Evolutionary conservation across 2,797 vertebrate species (phyloP), one percentile per base, ranked within the genome.

Genomic region (Brotula barbata): DNA sequence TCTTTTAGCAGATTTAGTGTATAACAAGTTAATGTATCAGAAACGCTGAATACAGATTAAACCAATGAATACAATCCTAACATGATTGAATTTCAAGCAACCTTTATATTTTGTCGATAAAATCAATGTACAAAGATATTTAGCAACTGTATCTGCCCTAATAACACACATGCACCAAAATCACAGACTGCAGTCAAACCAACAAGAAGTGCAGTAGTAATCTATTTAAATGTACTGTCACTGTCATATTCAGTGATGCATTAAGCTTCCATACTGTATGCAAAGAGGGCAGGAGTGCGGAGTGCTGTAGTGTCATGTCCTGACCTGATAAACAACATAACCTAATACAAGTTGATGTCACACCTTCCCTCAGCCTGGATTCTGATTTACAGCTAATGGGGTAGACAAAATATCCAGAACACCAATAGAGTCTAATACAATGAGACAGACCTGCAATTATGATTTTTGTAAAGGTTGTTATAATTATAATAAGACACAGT

Each of bases 151-250:
- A 45, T 64, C 47, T 52, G 39, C 40, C 34, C 71, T 58, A 60
- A 52, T 41, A 62, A 75, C 77, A 74, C 77, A 74, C 80, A 84
- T 84, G 83, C 85, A 85, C 62, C 78, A 59, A 61, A 55, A 65
- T 72, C 60, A 80, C 47, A 59, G 49, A 73, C 22, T 19, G 23
- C 50, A 68, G 23, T 49, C 45, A 51, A 54, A 71, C 36, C 49
- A 50, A 14, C 45, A 41, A 63, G 59, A 49, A 55, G 40, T 47
- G 4, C 25, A 10, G 60, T 49, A 44, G 36, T 47, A 63, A n/a
- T 75, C 66, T 58, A 64, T 62, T 48, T 64, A 53, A 75, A 56
- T 68, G 39, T 73, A 64, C 31, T 51, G 47, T 44, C 69, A 58
- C 33, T 21, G 44, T 47, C 55, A 53, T 59, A 39, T 28, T 41